Evolutionary conservation across 2,797 vertebrate species (phyloP).

Genomic region (Mallotus villosus): DNA sequence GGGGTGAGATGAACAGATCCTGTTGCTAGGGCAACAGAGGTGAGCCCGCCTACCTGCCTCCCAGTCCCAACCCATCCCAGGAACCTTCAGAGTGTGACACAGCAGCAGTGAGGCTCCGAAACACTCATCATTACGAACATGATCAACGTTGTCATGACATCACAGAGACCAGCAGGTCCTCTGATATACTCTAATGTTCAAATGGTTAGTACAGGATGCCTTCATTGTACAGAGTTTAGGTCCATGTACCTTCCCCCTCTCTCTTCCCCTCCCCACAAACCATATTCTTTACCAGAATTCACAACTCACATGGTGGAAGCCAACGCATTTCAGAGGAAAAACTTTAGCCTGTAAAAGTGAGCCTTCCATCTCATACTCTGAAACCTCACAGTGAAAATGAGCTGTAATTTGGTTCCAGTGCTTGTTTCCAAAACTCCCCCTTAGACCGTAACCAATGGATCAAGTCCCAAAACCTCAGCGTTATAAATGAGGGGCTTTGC

Average conservation of each 20-base stretch:
- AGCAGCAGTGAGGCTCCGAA: background rate
- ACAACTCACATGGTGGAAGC: background rate
- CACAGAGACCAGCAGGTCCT: background rate
- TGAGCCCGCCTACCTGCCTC: constrained; percentile 47
- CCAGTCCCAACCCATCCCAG: background rate
- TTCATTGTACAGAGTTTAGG: background rate
- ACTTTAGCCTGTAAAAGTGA: constrained; percentile 8
- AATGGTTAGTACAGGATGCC: background rate
- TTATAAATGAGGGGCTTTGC: constrained; percentile 18
- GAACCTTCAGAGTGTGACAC: constrained; percentile 1
- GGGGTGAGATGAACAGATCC: constrained; percentile 53
- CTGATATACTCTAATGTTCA: background rate
- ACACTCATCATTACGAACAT: constrained; percentile 18
- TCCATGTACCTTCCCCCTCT: background rate
- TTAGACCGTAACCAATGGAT: constrained; percentile 21
- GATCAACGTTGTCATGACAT: constrained; percentile 12
- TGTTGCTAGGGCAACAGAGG: constrained; percentile 72
- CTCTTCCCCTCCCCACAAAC: background rate
- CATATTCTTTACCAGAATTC: background rate
- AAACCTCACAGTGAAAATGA: background rate
- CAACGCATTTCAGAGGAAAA: constrained; percentile 19
- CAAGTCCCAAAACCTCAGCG: constrained; percentile 10
- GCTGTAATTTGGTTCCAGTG: constrained; percentile 16
- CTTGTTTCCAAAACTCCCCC: background rate
- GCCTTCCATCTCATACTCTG: background rate